A percentile compares a stretch with the other conserved stretches of the same genome.
Evolutionary conservation across 2,113 vertebrate genomes (phyloP).

Genomic region (Apus apus): DNA sequence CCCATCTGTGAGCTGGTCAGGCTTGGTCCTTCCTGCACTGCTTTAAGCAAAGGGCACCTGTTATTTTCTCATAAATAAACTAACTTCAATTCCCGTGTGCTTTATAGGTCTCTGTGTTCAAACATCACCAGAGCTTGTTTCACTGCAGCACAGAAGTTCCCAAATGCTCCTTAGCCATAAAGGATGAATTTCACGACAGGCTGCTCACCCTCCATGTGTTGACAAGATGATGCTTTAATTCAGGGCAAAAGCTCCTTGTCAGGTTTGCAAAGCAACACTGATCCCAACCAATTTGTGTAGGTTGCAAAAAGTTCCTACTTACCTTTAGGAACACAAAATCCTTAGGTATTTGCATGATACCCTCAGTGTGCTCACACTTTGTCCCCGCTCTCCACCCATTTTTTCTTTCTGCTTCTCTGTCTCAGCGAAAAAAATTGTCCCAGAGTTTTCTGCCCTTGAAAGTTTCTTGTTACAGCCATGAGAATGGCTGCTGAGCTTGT

Average conservation of each 20-base stretch:
- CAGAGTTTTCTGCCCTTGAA: not conserved
- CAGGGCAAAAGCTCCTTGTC: not conserved
- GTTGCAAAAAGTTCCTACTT: not conserved
- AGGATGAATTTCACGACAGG: not conserved
- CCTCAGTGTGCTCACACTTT: fast-evolving
- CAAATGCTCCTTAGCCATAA: not conserved
- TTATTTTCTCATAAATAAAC: not conserved
- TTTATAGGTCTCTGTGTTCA: not conserved
- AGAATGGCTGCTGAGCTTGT: not conserved
- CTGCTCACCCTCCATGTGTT: not conserved
- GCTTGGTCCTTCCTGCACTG: not conserved
- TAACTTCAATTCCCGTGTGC: not conserved
- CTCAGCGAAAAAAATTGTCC: not conserved
- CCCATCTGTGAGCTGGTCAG: not conserved
- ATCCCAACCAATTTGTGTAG: not conserved
- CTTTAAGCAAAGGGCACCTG: not conserved
- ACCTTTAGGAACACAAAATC: not conserved
- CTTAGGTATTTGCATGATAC: not conserved
- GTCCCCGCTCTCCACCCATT: not conserved
- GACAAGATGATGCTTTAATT: not conserved
- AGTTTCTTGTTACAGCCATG: fast-evolving
- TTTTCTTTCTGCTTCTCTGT: not conserved
- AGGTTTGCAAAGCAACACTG: not conserved
- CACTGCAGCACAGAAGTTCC: not conserved
- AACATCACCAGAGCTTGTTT: not conserved